Conservation (phyloP, 2,113 vertebrate genomes). For the Ictalurus punctatus region DNA sequence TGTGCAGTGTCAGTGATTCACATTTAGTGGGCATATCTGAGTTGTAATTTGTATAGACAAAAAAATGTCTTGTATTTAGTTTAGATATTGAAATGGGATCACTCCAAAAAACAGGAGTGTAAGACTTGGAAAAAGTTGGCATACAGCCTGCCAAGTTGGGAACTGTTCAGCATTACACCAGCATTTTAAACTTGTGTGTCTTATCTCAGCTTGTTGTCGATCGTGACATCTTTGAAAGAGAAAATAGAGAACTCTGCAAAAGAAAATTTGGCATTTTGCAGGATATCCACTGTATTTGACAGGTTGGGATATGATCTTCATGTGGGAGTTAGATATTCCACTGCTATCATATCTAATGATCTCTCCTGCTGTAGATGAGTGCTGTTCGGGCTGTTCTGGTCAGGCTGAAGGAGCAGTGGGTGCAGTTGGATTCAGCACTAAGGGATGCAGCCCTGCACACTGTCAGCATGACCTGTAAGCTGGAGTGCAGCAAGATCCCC, state of each 20-base stretch:
- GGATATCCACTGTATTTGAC: not conserved
- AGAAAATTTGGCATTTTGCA: not conserved
- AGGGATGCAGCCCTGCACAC: slow-evolving; percentile 68
- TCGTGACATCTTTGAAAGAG: not conserved
- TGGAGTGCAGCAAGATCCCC: slow-evolving; percentile 68
- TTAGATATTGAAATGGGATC: not conserved
- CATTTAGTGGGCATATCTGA: not conserved
- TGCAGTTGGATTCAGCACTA: slow-evolving; percentile 66
- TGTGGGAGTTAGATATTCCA: not conserved
- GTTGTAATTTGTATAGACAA: not conserved
- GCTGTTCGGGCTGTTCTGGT: slow-evolving; percentile 65
- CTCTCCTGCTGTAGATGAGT: slow-evolving; percentile 65
- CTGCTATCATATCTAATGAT: not conserved
- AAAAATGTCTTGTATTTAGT: not conserved
- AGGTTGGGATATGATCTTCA: not conserved
- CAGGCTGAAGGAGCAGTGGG: slow-evolving; percentile 70
- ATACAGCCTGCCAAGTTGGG: not conserved
- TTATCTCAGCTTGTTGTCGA: too few relatives aligned
- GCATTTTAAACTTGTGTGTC: not conserved
- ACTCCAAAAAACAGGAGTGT: not conserved
- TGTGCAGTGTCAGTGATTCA: not conserved
- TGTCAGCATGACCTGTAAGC: slow-evolving; percentile 66
- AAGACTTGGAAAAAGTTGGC: not conserved
- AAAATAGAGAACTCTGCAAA: not conserved
- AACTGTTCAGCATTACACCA: not conserved